phyloP scores from a whole-genome alignment of 2,888 invertebrate species.

The Oscheius sp. region DNA sequence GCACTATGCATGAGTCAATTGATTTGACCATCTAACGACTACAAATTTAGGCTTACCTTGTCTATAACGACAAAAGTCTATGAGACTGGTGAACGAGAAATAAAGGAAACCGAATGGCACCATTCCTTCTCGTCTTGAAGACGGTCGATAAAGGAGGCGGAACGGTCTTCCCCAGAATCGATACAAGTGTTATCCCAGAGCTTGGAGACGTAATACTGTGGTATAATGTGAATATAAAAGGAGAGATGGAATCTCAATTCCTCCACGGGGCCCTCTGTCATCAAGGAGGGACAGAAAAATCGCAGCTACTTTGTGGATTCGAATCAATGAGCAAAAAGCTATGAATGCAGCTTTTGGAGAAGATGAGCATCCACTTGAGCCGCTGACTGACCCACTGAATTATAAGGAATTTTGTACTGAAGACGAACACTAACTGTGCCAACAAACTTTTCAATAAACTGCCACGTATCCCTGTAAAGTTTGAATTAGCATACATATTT shows the following conservation, averaged over 20 bases:
- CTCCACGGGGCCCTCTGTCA: conserved; percentile 62
- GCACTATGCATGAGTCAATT: conserved; percentile 38
- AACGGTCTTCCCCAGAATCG: conserved; percentile 56
- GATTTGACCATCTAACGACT: background rate
- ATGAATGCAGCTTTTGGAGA: background rate
- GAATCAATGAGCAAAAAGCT: conserved; percentile 18
- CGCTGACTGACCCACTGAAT: background rate
- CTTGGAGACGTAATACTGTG: conserved; percentile 62
- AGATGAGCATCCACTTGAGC: background rate
- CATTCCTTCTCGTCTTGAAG: conserved; percentile 49
- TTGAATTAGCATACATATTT: too few species aligned
- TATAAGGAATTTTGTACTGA: background rate
- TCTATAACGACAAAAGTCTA: conserved; percentile 14
- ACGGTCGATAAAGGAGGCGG: conserved; percentile 46
- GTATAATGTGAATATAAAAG: conserved; percentile 54
- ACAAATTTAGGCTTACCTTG: conserved; percentile 37
- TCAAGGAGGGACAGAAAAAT: conserved; percentile 53
- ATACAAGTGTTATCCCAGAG: conserved; percentile 40
- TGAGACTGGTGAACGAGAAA: conserved; percentile 44
- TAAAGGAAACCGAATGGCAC: conserved; percentile 55
- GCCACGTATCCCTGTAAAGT: too few species aligned
- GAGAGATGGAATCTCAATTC: background rate
- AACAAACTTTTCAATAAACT: too few species aligned
- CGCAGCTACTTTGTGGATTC: conserved; percentile 40
- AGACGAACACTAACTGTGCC: too few species aligned